These are phyloP conservation scores for Linnaemya vulpina DNA, from an alignment of 2,888 invertebrate species.

Conservation along the genomic window DNA sequence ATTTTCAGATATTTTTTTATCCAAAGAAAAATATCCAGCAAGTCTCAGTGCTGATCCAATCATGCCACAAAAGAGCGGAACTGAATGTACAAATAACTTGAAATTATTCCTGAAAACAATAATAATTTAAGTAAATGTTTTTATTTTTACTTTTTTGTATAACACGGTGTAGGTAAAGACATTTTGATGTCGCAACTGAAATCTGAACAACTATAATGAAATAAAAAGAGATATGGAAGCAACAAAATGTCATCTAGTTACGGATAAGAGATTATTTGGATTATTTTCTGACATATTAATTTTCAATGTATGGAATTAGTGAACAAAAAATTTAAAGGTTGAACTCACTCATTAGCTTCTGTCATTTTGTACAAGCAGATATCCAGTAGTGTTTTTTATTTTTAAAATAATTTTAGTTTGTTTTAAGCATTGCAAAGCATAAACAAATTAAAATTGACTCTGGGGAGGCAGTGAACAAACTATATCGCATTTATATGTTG, in stretches of 20 bases:
- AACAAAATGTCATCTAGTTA: conserved; percentile 44
- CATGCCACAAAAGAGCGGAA: conserved; percentile 58
- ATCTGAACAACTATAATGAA: not conserved
- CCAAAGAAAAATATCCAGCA: conserved; percentile 44
- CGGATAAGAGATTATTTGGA: conserved; percentile 37
- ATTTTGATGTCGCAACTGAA: conserved; percentile 3
- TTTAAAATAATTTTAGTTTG: conserved; percentile 60
- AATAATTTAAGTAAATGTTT: not conserved
- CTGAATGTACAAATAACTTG: conserved; percentile 59
- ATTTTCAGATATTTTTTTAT: not conserved
- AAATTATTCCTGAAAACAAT: conserved; percentile 66
- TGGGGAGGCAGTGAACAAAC: conserved; percentile 49
- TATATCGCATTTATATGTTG: conserved; percentile 17
- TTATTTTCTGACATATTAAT: not conserved
- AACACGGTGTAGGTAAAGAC: conserved; percentile 9
- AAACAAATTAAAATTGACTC: conserved; percentile 50
- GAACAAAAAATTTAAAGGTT: conserved; percentile 28
- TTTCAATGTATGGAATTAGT: not conserved
- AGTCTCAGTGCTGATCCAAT: conserved; percentile 21
- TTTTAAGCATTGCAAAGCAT: not conserved
- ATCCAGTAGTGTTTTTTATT: conserved; percentile 68
- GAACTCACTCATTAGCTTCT: conserved; percentile 71
- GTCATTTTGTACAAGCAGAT: conserved; percentile 59
- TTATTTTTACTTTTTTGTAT: not conserved
- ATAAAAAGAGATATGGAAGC: not conserved